Conservation (phyloP, 2,113 vertebrate genomes). For the Proterorhinus semilunaris region DNA sequence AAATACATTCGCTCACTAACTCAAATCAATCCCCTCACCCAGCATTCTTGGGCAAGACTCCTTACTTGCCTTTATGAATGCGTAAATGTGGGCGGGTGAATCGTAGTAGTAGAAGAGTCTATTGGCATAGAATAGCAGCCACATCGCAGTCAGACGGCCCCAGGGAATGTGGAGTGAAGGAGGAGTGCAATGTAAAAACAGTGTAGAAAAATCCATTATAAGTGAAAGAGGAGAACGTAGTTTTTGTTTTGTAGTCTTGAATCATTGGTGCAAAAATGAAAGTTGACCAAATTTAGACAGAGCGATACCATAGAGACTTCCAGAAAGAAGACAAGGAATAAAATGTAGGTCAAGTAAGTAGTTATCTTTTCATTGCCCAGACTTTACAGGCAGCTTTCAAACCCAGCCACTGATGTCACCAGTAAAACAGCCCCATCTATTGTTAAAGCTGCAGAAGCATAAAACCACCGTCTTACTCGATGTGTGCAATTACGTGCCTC, state of each 20-base stretch:
- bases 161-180: too few species aligned
- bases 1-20: neutral
- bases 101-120: too few species aligned
- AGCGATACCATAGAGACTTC: neutral
- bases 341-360: neutral
- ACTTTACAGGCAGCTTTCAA: constrained; percentile 11
- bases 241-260: too few species aligned
- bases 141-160: too few species aligned
- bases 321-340: neutral
- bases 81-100: too few species aligned
- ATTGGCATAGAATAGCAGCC: too few species aligned
- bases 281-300: too few species aligned
- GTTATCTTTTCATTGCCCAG: neutral
- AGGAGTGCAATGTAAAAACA: too few species aligned
- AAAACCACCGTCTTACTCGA: neutral
- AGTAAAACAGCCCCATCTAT: constrained; percentile 35
- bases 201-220: too few species aligned
- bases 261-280: too few species aligned
- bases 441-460: constrained; percentile 30
- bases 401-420: constrained; percentile 51
- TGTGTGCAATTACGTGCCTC: constrained; percentile 22
- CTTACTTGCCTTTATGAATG: neutral
- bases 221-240: too few species aligned
- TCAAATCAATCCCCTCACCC: too few species aligned
- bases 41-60: neutral